phyloP scores from a whole-genome alignment of 2,113 vertebrate genomes.

The Rostratula benghalensis region DNA sequence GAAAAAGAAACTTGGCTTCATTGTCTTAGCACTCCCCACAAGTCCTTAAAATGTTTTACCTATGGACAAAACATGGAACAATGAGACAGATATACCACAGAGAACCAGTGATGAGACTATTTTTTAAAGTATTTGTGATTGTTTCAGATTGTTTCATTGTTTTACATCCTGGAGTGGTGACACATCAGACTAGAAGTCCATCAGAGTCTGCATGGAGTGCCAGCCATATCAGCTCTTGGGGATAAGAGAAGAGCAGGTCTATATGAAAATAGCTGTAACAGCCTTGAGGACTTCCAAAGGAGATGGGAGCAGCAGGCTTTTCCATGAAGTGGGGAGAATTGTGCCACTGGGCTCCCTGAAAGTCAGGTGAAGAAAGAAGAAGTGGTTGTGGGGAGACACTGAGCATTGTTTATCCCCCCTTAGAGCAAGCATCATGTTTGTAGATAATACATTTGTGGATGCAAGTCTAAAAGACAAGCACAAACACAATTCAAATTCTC shows the following conservation, averaged over 20 bases:
- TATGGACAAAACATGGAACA: not conserved
- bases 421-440: not conserved
- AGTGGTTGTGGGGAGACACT: not conserved
- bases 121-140: not conserved
- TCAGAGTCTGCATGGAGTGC: not conserved
- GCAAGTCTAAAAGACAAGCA: fast-evolving
- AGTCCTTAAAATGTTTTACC: not conserved
- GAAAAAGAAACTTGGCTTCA: not conserved
- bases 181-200: not conserved
- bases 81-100: not conserved
- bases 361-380: not conserved
- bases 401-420: fast-evolving
- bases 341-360: not conserved
- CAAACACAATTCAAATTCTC: not conserved
- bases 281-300: fast-evolving
- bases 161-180: not conserved
- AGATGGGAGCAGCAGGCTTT: not conserved
- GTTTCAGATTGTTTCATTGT: not conserved
- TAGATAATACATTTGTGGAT: not conserved
- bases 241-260: not conserved
- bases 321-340: not conserved
- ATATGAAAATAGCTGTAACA: not conserved
- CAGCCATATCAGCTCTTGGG: not conserved
- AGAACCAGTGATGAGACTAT: not conserved
- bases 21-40: not conserved